Evolutionary conservation across 2,113 vertebrate species (phyloP).

Genomic region (Oncorhynchus gorbuscha): DNA sequence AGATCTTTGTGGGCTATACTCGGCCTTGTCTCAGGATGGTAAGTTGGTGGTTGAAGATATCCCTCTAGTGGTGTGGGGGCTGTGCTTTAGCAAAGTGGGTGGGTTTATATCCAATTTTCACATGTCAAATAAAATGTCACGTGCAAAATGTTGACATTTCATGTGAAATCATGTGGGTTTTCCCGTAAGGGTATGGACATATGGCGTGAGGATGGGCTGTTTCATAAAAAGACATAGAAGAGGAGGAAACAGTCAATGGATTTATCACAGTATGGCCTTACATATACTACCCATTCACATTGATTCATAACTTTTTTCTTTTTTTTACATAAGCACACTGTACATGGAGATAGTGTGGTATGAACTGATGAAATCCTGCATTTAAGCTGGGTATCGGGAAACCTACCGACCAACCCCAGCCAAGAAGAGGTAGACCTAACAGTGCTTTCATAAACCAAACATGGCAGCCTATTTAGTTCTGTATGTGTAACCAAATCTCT

Average conservation of each 20-base stretch:
- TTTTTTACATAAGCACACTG: not conserved
- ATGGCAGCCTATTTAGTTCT: slow-evolving; percentile 35
- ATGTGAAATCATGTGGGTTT: too few species aligned
- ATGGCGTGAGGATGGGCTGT: not conserved
- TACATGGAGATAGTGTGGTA: not conserved
- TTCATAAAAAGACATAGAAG: not conserved
- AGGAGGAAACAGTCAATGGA: not conserved
- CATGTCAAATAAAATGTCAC: too few species aligned
- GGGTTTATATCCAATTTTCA: too few species aligned
- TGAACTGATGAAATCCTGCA: too few species aligned
- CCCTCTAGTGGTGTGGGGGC: too few species aligned
- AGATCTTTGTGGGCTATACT: too few species aligned
- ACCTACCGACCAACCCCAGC: slow-evolving; percentile 23
- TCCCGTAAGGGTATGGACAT: too few species aligned
- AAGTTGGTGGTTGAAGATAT: too few species aligned
- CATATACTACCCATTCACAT: not conserved
- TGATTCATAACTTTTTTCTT: not conserved
- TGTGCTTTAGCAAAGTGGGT: too few species aligned
- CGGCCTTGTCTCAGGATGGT: too few species aligned
- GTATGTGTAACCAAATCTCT: slow-evolving; percentile 64
- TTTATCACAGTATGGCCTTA: not conserved
- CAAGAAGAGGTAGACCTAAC: slow-evolving; percentile 41
- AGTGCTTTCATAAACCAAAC: slow-evolving; percentile 39
- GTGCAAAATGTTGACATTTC: too few species aligned
- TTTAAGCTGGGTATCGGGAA: not conserved